Conservation (phyloP, 2,888 invertebrate species). For the Sphinx pinastri region DNA sequence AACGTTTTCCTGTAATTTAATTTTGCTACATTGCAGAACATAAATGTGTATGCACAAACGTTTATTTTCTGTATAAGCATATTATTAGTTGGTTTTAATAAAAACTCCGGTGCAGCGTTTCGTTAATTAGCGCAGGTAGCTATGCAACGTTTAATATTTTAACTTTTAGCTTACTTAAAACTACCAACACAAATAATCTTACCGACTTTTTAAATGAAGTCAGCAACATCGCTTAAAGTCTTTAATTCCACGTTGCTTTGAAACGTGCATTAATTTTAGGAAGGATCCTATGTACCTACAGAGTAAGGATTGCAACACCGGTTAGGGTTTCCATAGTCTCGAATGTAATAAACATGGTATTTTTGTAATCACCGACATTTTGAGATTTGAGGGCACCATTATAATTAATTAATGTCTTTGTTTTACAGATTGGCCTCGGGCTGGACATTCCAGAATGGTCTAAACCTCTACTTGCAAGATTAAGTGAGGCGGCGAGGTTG, state of each 20-base stretch:
- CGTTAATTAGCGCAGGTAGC: constrained; percentile 10
- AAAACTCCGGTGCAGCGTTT: constrained; percentile 19
- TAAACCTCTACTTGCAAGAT: constrained; percentile 56
- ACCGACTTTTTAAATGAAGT: too few species aligned
- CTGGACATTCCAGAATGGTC: constrained; percentile 72
- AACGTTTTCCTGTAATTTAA: constrained; percentile 5
- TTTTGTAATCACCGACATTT: too few species aligned
- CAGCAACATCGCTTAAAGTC: too few species aligned
- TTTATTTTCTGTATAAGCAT: constrained; percentile 11
- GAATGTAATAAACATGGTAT: too few species aligned
- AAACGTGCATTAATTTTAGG: too few species aligned
- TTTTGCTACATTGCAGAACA: neutral
- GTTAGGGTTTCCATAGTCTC: too few species aligned
- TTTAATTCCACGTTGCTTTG: too few species aligned
- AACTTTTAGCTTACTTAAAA: constrained; percentile 14
- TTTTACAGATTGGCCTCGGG: constrained; percentile 59
- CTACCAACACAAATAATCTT: neutral
- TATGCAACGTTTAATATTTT: constrained; percentile 14
- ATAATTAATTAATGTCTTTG: neutral
- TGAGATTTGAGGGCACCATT: too few species aligned
- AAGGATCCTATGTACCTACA: too few species aligned
- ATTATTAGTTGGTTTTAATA: constrained; percentile 19
- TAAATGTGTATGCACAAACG: neutral
- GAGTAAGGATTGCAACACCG: too few species aligned
- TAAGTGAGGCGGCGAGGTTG: constrained; percentile 63